phyloP scores from a whole-genome alignment of 1,140 invertebrate genomes.

The Bombus confusus region DNA sequence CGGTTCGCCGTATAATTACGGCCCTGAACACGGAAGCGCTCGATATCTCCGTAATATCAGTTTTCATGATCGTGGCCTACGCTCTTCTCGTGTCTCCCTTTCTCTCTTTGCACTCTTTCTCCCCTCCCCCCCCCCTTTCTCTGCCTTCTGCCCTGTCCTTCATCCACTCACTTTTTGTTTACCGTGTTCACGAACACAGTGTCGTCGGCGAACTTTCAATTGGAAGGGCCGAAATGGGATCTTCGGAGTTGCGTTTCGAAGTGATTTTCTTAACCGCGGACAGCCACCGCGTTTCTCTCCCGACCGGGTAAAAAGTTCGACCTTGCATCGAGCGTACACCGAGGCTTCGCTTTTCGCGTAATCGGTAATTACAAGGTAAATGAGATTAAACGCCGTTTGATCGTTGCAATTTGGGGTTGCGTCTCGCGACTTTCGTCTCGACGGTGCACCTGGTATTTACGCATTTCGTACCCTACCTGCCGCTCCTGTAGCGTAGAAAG shows the following conservation, averaged over 20 bases:
- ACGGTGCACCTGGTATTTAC: background rate
- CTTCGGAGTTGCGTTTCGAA: background rate
- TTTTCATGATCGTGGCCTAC: conserved; percentile 61
- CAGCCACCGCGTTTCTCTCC: no score
- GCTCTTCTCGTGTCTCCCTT: conserved; percentile 21
- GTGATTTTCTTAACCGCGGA: background rate
- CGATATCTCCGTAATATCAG: conserved; percentile 60
- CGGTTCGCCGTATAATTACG: conserved; percentile 61
- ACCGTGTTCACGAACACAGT: conserved; percentile 1
- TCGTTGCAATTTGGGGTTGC: background rate
- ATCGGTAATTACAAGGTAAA: background rate
- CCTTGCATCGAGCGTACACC: background rate
- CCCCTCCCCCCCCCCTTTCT: background rate
- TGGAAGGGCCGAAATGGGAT: background rate
- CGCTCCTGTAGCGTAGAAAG: background rate
- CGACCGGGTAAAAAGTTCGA: background rate
- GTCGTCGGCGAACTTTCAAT: background rate
- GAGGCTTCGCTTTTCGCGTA: background rate
- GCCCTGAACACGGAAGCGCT: conserved; percentile 64
- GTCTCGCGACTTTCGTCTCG: background rate
- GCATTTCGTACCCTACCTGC: background rate
- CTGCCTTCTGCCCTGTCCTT: background rate
- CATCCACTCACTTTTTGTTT: background rate
- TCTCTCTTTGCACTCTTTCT: background rate
- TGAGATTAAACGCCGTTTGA: conserved; percentile 2